Evolutionary conservation across 2,113 vertebrate species (phyloP).

Genomic region (Anolis sagrei): DNA sequence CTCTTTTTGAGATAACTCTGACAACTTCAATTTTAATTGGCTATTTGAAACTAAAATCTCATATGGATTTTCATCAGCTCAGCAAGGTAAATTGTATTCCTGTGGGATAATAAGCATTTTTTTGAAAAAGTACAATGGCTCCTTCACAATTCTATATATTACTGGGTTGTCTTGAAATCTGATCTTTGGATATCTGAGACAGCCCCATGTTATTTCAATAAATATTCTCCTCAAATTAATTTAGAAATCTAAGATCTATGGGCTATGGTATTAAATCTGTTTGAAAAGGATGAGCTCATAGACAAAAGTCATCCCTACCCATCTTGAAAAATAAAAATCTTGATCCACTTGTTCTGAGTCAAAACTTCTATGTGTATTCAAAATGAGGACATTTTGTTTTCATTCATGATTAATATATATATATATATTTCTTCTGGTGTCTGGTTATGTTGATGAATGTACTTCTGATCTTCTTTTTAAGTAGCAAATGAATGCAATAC

Average conservation of each 20-base stretch:
- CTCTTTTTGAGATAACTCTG: conserved; percentile 13
- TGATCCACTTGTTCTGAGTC: conserved; percentile 36
- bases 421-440: conserved; percentile 16
- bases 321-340: conserved; percentile 25
- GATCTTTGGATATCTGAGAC: conserved; percentile 2
- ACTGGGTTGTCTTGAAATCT: conserved; percentile 2
- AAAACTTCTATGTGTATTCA: conserved; percentile 29
- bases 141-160: conserved; percentile 6
- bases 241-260: conserved; percentile 42
- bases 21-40: conserved; percentile 33
- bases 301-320: conserved; percentile 37
- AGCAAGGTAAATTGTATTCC: conserved; percentile 31
- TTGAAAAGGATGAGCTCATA: conserved; percentile 38
- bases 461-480: too few species aligned
- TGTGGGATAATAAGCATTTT: neutral
- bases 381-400: conserved; percentile 39
- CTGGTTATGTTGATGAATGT: neutral
- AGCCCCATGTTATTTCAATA: conserved; percentile 27
- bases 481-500: neutral
- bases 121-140: neutral
- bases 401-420: conserved; percentile 28
- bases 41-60: conserved; percentile 22
- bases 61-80: conserved; percentile 29
- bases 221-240: conserved; percentile 26
- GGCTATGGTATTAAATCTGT: conserved; percentile 42